Percentiles rank a stretch among this genome's conserved stretches.
These are phyloP conservation scores for Penaeus chinensis DNA, from an alignment of 1,140 invertebrate genomes.

Conservation along the genomic window DNA sequence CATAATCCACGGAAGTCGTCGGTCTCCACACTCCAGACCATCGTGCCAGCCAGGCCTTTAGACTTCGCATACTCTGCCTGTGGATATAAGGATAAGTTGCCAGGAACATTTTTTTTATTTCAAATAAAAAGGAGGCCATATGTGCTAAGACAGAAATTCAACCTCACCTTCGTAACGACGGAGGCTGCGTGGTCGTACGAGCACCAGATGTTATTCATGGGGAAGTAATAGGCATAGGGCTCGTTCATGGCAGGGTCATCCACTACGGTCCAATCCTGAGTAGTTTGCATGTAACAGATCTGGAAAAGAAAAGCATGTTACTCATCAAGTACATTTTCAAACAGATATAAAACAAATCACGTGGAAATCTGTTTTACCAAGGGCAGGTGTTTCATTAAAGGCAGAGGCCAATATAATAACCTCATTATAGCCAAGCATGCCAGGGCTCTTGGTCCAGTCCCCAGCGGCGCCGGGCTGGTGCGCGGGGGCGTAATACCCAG, in stretches of 20 bases:
- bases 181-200: slow-evolving; percentile 61
- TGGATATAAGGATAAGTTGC: not conserved
- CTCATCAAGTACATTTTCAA: too few relatives aligned
- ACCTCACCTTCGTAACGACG: slow-evolving; percentile 41
- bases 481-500: slow-evolving; percentile 73
- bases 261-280: slow-evolving; percentile 53
- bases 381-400: not conserved
- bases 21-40: slow-evolving; percentile 81
- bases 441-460: slow-evolving; percentile 80
- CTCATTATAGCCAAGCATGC: slow-evolving; percentile 87
- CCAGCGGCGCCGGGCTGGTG: slow-evolving; percentile 76
- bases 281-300: slow-evolving; percentile 56
- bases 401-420: slow-evolving; percentile 67
- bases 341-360: too few relatives aligned
- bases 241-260: slow-evolving; percentile 7
- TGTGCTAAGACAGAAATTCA: not conserved
- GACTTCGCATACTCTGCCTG: slow-evolving; percentile 71
- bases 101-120: not conserved
- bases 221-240: slow-evolving; percentile 23
- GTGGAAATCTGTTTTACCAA: too few relatives aligned
- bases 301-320: slow-evolving; percentile 4
- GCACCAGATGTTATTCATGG: slow-evolving; percentile 47
- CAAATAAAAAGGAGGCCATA: too few relatives aligned
- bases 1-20: slow-evolving; percentile 77
- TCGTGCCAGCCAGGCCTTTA: slow-evolving; percentile 73